These are phyloP conservation scores for Aphrophora alni DNA, from an alignment of 2,888 invertebrate species.

Conservation along the genomic window DNA sequence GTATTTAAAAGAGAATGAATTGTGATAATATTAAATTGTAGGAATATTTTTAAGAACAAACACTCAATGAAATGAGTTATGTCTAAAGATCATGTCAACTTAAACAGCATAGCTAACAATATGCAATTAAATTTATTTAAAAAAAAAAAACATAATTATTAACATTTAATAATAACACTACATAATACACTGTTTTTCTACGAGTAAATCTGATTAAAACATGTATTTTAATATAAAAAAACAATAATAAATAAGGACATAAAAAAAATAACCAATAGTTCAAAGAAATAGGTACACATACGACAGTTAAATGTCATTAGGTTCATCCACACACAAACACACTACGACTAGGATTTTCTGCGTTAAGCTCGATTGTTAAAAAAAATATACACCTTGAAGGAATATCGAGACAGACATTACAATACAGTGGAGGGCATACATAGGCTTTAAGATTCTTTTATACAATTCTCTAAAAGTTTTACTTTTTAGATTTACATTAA, in stretches of 20 bases:
- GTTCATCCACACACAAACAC: not conserved
- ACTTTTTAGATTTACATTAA: not conserved
- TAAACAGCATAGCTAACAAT: not conserved
- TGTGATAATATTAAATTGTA: too few species aligned
- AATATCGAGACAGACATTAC: not conserved
- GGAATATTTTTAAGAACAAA: too few species aligned
- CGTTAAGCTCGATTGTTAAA: conserved; percentile 36
- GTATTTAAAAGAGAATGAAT: too few species aligned
- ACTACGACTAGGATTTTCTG: not conserved
- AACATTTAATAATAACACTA: not conserved
- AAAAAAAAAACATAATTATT: not conserved
- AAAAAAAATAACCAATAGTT: not conserved
- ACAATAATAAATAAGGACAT: not conserved
- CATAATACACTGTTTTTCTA: not conserved
- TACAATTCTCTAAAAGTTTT: not conserved
- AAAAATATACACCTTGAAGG: conserved; percentile 29
- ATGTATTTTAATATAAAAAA: not conserved
- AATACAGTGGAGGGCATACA: not conserved
- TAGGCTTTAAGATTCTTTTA: not conserved
- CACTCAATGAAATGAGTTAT: not conserved
- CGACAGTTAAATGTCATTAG: not conserved
- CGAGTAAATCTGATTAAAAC: not conserved
- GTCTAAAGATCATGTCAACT: not conserved
- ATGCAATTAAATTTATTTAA: not conserved
- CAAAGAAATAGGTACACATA: not conserved